Percentiles rank a stretch among this genome's conserved stretches.
phyloP scores from a whole-genome alignment of 1,140 invertebrate species.

The Drosophila bifasciata region DNA sequence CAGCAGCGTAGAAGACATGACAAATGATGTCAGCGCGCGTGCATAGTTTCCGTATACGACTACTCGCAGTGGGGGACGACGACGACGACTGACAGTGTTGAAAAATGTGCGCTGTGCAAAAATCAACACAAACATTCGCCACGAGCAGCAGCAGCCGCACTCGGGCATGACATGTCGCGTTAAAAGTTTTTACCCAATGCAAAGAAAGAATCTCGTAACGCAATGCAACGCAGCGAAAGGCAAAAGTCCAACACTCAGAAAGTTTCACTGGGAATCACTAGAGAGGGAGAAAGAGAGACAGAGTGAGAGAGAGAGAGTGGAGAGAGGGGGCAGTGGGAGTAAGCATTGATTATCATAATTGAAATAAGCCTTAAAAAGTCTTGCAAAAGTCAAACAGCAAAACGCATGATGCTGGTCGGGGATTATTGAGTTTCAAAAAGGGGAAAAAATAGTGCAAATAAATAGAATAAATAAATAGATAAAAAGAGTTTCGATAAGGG shows the following conservation, averaged over 20 bases:
- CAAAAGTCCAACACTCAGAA: constrained; percentile 29
- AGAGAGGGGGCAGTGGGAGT: background rate
- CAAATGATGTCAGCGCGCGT: constrained; percentile 70
- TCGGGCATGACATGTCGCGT: constrained; percentile 50
- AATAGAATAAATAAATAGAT: too few species aligned
- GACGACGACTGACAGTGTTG: constrained; percentile 48
- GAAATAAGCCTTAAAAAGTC: constrained; percentile 25
- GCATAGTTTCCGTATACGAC: constrained; percentile 56
- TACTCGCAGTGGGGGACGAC: constrained; percentile 13
- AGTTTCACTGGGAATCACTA: constrained; percentile 33
- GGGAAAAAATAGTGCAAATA: too few species aligned
- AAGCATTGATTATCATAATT: constrained; percentile 69
- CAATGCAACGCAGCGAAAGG: background rate
- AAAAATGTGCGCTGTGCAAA: constrained; percentile 52
- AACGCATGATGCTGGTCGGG: constrained; percentile 15
- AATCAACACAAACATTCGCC: constrained; percentile 59
- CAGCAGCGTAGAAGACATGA: constrained; percentile 55
- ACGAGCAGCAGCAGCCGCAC: constrained; percentile 31
- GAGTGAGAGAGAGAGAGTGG: background rate
- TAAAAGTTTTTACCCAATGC: constrained; percentile 50
- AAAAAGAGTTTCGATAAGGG: too few species aligned
- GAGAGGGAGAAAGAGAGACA: constrained; percentile 12
- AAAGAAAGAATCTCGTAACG: constrained; percentile 28
- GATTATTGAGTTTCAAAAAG: background rate
- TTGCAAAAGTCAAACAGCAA: constrained; percentile 39